Base-by-base conservation (phyloP, 2,888 invertebrate genomes). In the Cylindroiulus punctatus region DNA sequence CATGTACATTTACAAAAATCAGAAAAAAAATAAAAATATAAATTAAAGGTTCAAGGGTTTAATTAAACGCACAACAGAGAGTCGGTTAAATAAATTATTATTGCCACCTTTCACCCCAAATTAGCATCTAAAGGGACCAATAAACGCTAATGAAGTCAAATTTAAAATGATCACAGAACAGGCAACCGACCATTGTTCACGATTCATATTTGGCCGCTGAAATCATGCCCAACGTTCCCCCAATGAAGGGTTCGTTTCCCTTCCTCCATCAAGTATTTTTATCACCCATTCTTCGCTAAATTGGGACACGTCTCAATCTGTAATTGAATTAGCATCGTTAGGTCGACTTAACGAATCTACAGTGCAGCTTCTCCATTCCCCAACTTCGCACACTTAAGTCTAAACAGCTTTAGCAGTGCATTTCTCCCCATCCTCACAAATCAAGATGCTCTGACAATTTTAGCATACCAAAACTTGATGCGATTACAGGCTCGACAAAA, bases 251-350 rank as follows among this genome's bases (percentile, higher is more conserved):
- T 65, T n/a, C 26, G 22, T 22, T n/a, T 26, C 26, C n/a, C 65
- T 65, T 65, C 10, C 22, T 65, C 65, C 26, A 65, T 65, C 65
- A 65, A 65, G 65, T 12, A 65, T n/a, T 65, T 57, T 57, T 65
- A 26, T 65, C 26, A 26, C n/a, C 26, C 26, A 65, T 65, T 65
- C 65, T 65, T 65, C 7, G 65, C 65, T 26, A 65, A 26, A 65
- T 65, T 65, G 26, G 65, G 65, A 65, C 65, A 65, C 65, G 65
- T 65, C 26, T 26, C 65, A 65, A 65, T 26, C 65, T 65, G 52
- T n/a, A 65, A 65, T 65, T 65, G 65, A 65, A 65, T 65, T 65
- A 65, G 65, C 26, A 65, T 65, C 26, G 65, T 65, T 65, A 26
- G 65, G 65, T 22, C n/a, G 65, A 26, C 26, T 26, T 65, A 65